Evolutionary conservation across 2,797 vertebrate species (phyloP).

Genomic region (Paramormyrops hopkinsi): DNA sequence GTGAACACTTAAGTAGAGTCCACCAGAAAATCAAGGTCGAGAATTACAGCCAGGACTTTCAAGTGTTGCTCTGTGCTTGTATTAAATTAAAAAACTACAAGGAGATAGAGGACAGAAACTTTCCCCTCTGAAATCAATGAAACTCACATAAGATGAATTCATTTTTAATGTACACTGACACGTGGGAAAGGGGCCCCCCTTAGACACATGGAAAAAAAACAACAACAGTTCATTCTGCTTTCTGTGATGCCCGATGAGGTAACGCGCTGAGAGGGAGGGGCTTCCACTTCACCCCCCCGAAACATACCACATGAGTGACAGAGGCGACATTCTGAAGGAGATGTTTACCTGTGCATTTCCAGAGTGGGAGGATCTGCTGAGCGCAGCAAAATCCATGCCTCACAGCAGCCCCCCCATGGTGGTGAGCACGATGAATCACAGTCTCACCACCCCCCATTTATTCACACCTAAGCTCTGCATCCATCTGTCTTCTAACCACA

Average conservation of each 20-base stretch:
- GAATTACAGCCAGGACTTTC: not conserved
- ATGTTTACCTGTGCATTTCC: not conserved
- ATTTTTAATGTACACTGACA: constrained; percentile 29
- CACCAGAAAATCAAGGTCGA: not conserved
- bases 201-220: not conserved
- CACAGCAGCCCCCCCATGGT: not conserved
- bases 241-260: not conserved
- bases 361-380: not conserved
- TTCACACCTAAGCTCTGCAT: no score
- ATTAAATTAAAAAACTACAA: constrained; percentile 7
- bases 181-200: not conserved
- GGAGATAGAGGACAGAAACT: not conserved
- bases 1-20: not conserved
- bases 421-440: constrained; percentile 29
- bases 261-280: not conserved
- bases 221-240: constrained; percentile 15
- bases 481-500: no score
- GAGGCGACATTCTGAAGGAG: not conserved
- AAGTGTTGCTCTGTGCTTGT: not conserved
- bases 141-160: constrained; percentile 25
- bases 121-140: constrained; percentile 28
- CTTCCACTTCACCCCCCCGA: not conserved
- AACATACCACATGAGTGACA: not conserved
- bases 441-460: constrained; percentile 17
- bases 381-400: not conserved